Evolutionary conservation across 2,113 vertebrate species (phyloP).

Genomic region (Sceloporus undulatus): DNA sequence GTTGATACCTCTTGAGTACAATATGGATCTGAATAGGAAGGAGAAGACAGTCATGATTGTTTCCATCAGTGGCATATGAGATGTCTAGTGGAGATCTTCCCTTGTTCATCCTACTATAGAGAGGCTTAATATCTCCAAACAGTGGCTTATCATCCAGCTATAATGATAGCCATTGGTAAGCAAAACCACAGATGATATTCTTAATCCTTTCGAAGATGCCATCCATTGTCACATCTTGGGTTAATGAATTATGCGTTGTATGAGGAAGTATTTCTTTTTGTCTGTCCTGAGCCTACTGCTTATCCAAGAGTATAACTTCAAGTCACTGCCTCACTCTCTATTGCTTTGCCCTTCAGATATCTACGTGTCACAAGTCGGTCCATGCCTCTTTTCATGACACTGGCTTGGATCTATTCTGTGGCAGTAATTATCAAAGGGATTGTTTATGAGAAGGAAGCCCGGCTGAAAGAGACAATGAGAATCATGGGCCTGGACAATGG

Average conservation of each 20-base stretch:
- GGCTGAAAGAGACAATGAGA: slow-evolving; percentile 97
- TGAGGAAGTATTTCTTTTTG: not conserved
- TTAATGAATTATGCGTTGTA: not conserved
- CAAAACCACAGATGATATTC: not conserved
- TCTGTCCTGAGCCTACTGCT: not conserved
- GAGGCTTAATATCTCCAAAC: not conserved
- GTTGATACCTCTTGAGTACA: not conserved
- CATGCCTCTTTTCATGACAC: slow-evolving; percentile 97
- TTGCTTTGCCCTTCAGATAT: slow-evolving; percentile 80
- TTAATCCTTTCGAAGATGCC: not conserved
- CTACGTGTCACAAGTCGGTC: slow-evolving; percentile 95
- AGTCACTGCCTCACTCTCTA: not conserved
- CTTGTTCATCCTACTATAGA: not conserved
- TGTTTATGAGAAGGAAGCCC: slow-evolving; percentile 96
- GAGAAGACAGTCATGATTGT: not conserved
- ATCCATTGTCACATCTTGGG: not conserved
- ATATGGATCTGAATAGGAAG: not conserved
- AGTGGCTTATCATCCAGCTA: not conserved
- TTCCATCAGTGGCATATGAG: not conserved
- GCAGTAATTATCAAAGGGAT: slow-evolving; percentile 97
- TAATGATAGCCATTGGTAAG: not conserved
- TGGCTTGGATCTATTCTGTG: slow-evolving; percentile 99
- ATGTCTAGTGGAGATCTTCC: not conserved
- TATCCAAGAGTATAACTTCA: not conserved
- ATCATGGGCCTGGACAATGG: slow-evolving; percentile 96